Base-by-base conservation (phyloP, 30 jellyfish, hydroid and myxozoan species). In the Aurelia coerulea region DNA sequence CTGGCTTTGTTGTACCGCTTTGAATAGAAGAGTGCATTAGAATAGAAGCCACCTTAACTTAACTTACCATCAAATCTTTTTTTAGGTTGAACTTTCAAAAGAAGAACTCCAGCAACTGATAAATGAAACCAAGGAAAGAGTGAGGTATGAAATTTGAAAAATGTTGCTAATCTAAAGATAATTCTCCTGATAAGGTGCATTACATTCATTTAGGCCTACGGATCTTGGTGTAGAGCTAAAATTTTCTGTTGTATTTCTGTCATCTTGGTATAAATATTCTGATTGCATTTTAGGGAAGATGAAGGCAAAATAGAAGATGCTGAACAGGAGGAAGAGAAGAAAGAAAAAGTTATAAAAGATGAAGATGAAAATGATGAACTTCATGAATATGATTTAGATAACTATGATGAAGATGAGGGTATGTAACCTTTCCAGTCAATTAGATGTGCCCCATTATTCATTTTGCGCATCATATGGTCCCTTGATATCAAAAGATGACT, bases 331-430 rank as follows among this genome's bases (percentile, higher is more conserved):
- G 71, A 13, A 10, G 88, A 49, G 16, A 74, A 60, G 15, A 58
- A 64, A 11, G 29, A 19, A 73, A 50, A 17, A 16, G 92, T 15
- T 12, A 6, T 49, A 14, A 74, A 82, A 49, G 73, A 72, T 59
- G 97, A 92, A 14, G 92, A 84, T 7, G 98, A 92, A 35, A 88
- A 87, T 65, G 98, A 84, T 42, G 86, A 53, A 62, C 65, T 68
- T 5, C 80, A 66, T n/a, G 98, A 92, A 79, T 92, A 84, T 77
- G 95, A 94, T 72, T 68, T 92, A 17, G 97, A 92, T 9, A 78
- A 92, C 37, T 92, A 92, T 81, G 97, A 92, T 92, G 90, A 87
- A 23, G 98, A 92, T 51, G 96, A 92, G 81, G 76, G 58, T 53
- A 19, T 37, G 37, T 19, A 2, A 15, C 17, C 42, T 81, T 51